Conservation (phyloP, 2,888 invertebrate genomes). For the Smittia sp. region DNA sequence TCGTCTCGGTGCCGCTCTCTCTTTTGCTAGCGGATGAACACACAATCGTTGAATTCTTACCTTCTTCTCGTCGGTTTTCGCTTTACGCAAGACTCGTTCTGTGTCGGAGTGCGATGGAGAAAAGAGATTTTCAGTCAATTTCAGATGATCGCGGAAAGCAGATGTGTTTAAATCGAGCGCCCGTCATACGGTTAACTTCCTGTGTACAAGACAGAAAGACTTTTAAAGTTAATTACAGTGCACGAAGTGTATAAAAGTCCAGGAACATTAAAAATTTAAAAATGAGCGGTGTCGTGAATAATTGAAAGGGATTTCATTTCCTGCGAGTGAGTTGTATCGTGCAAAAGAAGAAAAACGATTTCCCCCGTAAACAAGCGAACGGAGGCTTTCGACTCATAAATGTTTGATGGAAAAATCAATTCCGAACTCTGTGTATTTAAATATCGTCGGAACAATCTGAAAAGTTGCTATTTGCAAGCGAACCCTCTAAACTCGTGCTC, state of each 20-base stretch:
- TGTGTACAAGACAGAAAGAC: slow-evolving; percentile 9
- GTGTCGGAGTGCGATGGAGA: neutral
- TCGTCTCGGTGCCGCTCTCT: neutral
- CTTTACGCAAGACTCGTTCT: slow-evolving; percentile 1
- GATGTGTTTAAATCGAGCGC: slow-evolving; percentile 17
- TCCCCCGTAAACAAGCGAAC: neutral
- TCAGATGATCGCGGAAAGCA: slow-evolving; percentile 36
- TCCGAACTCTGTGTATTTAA: neutral
- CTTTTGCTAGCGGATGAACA: slow-evolving; percentile 3
- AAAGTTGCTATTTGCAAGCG: slow-evolving; percentile 16
- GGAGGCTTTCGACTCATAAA: neutral
- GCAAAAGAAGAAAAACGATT: slow-evolving; percentile 6
- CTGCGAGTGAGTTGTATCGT: neutral
- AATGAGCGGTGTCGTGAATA: slow-evolving; percentile 12
- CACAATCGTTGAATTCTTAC: neutral
- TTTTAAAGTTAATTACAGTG: slow-evolving; percentile 29
- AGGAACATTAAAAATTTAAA: slow-evolving; percentile 30
- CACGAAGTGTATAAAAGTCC: slow-evolving; percentile 9
- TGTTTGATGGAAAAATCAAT: slow-evolving; percentile 29
- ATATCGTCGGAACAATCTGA: slow-evolving; percentile 18
- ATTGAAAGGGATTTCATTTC: slow-evolving; percentile 14
- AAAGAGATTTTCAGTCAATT: slow-evolving; percentile 38
- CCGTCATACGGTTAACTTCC: slow-evolving; percentile 7
- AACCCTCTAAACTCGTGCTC: neutral
- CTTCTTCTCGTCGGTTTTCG: slow-evolving; percentile 21